phyloP scores from a whole-genome alignment of 2,888 invertebrate species.

The Lysandra coridon region DNA sequence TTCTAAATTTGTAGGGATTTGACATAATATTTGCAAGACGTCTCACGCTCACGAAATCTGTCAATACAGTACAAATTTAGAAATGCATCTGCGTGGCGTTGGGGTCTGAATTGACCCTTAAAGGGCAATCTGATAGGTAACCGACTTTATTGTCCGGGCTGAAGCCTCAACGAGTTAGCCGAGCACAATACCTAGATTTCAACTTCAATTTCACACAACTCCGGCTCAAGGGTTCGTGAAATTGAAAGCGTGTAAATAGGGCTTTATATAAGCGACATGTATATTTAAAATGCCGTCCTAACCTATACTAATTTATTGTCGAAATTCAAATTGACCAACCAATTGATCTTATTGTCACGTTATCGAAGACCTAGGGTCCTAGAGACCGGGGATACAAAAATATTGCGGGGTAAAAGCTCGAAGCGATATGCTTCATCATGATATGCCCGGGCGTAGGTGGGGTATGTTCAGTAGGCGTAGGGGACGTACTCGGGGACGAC shows the following conservation, averaged over 20 bases:
- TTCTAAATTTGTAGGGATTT: too few relatives aligned
- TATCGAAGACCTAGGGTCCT: constrained; percentile 36
- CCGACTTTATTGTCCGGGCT: not conserved
- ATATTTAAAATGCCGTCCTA: constrained; percentile 20
- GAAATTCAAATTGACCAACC: constrained; percentile 66
- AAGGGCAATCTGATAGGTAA: not conserved
- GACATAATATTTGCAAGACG: too few relatives aligned
- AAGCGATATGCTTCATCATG: constrained; percentile 79
- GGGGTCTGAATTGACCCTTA: not conserved
- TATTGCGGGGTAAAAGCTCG: constrained; percentile 57
- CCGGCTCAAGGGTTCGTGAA: constrained; percentile 55
- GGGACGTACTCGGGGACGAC: constrained; percentile 62
- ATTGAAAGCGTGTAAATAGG: constrained; percentile 41
- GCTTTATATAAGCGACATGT: constrained; percentile 16
- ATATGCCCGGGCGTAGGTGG: constrained; percentile 37
- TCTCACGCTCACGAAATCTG: too few relatives aligned
- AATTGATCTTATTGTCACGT: constrained; percentile 55
- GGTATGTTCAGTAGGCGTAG: constrained; percentile 60
- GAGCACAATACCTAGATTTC: constrained; percentile 2
- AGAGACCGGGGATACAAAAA: constrained; percentile 61
- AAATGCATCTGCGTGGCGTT: too few relatives aligned
- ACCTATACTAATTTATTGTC: constrained; percentile 51
- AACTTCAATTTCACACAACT: constrained; percentile 46
- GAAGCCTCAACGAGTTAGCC: not conserved
- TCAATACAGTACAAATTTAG: too few relatives aligned